These are phyloP conservation scores for Galbula dea DNA, from an alignment of 2,113 vertebrate species.

Conservation along the genomic window DNA sequence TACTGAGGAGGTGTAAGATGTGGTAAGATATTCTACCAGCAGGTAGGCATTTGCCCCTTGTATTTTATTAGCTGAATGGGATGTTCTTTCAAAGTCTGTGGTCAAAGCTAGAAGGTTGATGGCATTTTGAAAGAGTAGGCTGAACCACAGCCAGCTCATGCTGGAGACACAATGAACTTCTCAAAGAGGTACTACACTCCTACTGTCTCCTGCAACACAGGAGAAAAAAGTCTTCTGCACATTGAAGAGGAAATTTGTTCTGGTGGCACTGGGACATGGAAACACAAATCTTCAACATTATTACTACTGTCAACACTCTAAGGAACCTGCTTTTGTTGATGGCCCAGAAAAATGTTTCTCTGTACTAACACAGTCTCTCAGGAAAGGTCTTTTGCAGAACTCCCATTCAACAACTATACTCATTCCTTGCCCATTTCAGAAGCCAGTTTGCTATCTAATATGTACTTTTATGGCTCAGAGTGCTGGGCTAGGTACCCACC, in stretches of 20 bases:
- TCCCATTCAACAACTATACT: background rate
- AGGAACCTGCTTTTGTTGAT: background rate
- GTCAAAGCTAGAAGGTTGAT: background rate
- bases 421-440: background rate
- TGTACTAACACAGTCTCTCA: background rate
- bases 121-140: background rate
- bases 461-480: background rate
- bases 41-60: background rate
- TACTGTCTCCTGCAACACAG: background rate
- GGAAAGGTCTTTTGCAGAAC: background rate
- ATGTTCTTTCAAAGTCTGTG: background rate
- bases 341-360: background rate
- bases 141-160: background rate
- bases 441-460: background rate
- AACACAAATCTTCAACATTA: background rate
- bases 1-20: background rate
- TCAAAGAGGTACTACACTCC: background rate
- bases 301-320: background rate
- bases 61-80: background rate
- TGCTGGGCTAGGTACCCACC: accelerated
- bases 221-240: background rate
- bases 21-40: background rate
- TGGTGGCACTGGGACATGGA: background rate
- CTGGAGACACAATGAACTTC: background rate
- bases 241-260: background rate